A percentile compares a stretch with the other conserved stretches of the same genome.
phyloP scores from a whole-genome alignment of 2,888 invertebrate species.

The Brenthis ino region DNA sequence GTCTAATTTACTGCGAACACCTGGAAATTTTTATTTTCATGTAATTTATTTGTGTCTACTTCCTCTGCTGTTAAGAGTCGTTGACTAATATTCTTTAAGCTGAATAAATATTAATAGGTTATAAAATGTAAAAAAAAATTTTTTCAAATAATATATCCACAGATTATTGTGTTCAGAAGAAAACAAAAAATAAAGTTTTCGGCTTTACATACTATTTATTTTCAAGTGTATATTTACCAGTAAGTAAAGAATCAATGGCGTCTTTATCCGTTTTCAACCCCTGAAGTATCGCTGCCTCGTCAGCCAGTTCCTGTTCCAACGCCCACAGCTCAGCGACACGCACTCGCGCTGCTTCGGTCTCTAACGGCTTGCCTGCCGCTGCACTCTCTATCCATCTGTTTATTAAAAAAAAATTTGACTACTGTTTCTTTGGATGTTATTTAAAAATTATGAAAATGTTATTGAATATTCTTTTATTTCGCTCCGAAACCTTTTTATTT shows the following conservation, averaged over 20 bases:
- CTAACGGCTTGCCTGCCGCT: constrained; percentile 85
- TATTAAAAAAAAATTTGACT: background rate
- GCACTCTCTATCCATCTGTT: constrained; percentile 88
- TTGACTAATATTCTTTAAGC: too few relatives aligned
- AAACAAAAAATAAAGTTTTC: too few relatives aligned
- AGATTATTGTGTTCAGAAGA: too few relatives aligned
- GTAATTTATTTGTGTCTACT: background rate
- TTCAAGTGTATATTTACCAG: constrained; percentile 51
- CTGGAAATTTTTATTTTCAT: constrained; percentile 45
- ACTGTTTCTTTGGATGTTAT: background rate
- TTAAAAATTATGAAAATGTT: background rate
- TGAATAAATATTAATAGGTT: too few relatives aligned
- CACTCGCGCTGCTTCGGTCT: constrained; percentile 74
- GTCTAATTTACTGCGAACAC: constrained; percentile 69
- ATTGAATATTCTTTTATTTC: too few relatives aligned
- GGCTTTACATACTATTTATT: background rate
- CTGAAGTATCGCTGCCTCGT: constrained; percentile 76
- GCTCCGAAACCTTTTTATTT: too few relatives aligned
- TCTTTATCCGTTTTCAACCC: constrained; percentile 75
- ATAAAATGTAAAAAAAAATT: too few relatives aligned
- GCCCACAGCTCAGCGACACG: constrained; percentile 78
- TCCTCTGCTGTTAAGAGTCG: too few relatives aligned
- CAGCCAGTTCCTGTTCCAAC: constrained; percentile 74
- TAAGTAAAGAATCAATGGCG: constrained; percentile 72
- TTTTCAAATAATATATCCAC: too few relatives aligned